Base-by-base conservation (phyloP, 2,797 vertebrate genomes). In the Arremon brunneinucha region DNA sequence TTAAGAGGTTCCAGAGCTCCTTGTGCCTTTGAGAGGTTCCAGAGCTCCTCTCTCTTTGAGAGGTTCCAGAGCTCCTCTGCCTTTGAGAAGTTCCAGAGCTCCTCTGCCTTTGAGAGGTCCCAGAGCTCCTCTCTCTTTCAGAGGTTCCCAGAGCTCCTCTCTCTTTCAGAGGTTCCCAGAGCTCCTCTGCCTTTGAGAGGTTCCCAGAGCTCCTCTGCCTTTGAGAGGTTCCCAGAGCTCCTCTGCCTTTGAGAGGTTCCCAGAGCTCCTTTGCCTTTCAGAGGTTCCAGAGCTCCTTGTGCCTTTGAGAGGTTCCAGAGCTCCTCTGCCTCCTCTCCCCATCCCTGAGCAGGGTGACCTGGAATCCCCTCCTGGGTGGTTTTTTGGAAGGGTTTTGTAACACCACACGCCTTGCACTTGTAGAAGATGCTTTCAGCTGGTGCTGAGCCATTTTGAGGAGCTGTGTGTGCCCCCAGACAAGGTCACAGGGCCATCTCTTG, bases 401-500 rank as follows among this genome's bases (percentile, higher is more conserved):
- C 1, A 2, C 8, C 44, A 56, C 22, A 3, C 28, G 13, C 49
- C 14, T 68, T 17, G 15, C 37, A 9, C 20, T 26, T 60, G 62
- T 43, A 53, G 63, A 37, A 75, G 44, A 12, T 21, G 28, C 11
- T 80, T 77, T 76, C 37, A 63, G 71, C 65, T 52, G 44, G 1
- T 53, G 39, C 55, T 67, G 85, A 79, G 72, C 24, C 14, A 0
- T 41, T 70, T 24, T 28, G 53, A 83, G 53, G 56, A 78, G 49
- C 64, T 43, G 37, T 44, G 0, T 1, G 0, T 17, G 8, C 15
- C 32, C 21, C 53, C 22, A 68, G 50, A 28, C 18, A 39, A 68
- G 30, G 78, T 65, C 47, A 52, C 28, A 32, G 30, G 53, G 9
- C 49, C 37, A 27, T 39, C n/a, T 17, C 49, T 20, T 23, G 35